Conservation (phyloP, 2,888 invertebrate genomes). For the Megalurothrips usitatus region DNA sequence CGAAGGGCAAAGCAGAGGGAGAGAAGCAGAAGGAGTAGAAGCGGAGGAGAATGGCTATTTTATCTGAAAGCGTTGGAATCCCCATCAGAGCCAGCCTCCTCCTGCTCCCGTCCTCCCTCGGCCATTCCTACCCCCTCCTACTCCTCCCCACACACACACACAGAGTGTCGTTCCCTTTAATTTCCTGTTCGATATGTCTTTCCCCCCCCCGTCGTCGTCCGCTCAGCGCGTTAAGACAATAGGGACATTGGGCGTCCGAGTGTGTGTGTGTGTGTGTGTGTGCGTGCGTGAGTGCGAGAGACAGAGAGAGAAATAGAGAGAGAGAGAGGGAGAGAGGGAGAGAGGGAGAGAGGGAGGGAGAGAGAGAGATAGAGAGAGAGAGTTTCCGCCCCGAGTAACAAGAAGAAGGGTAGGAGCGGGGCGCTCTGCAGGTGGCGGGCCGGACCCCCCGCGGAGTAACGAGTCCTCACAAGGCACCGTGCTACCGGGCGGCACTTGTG, state of each 20-base stretch:
- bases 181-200: conserved; percentile 26
- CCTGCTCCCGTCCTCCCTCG: neutral
- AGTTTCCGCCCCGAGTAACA: too few species aligned
- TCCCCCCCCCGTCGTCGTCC: conserved; percentile 2
- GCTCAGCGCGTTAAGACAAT: conserved; percentile 19
- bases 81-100: neutral
- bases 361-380: too few species aligned
- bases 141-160: neutral
- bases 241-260: neutral
- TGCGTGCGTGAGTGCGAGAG: too few species aligned
- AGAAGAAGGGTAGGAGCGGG: too few species aligned
- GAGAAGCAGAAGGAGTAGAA: neutral
- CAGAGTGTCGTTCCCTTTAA: conserved; percentile 7
- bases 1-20: neutral
- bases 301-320: too few species aligned
- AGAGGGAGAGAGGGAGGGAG: too few species aligned
- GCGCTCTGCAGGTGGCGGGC: too few species aligned
- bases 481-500: too few species aligned
- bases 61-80: conserved; percentile 26
- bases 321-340: too few species aligned
- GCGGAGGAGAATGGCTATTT: conserved; percentile 5
- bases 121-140: neutral
- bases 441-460: too few species aligned
- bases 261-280: too few species aligned
- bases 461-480: too few species aligned